Evolutionary conservation across 2,797 vertebrate species (phyloP).

Genomic region (Tokudaia tokunoshimensis): DNA sequence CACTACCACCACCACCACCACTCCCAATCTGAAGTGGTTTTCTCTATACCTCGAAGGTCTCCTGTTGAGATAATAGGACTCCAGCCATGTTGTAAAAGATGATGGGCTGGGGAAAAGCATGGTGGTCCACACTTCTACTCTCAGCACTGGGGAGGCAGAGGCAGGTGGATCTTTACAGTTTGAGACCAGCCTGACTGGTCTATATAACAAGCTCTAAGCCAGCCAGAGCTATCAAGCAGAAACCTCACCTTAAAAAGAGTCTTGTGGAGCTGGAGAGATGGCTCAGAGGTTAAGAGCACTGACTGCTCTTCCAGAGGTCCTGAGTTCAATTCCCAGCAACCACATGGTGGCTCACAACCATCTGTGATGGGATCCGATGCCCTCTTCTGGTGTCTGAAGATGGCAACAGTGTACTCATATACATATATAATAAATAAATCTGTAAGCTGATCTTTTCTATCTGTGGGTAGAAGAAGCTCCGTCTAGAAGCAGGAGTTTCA

Average conservation of each 20-base stretch:
- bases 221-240: too few relatives aligned
- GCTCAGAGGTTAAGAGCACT: too few relatives aligned
- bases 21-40: not conserved
- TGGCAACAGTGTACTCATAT: too few relatives aligned
- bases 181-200: not conserved
- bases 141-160: not conserved
- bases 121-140: not conserved
- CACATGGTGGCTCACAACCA: too few relatives aligned
- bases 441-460: not conserved
- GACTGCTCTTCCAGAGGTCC: too few relatives aligned
- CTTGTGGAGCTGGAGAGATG: too few relatives aligned
- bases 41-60: not conserved
- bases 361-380: too few relatives aligned
- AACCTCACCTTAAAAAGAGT: not conserved
- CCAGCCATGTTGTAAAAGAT: constrained; percentile 6
- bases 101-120: not conserved
- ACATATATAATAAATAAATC: too few relatives aligned
- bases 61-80: not conserved
- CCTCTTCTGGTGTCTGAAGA: too few relatives aligned
- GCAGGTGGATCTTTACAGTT: not conserved
- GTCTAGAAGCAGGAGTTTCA: not conserved
- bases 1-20: not conserved
- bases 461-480: not conserved
- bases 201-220: not conserved
- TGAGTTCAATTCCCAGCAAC: too few relatives aligned